Evolutionary conservation across 1,140 invertebrate species (phyloP).

Genomic region (Drosophila hydei): DNA sequence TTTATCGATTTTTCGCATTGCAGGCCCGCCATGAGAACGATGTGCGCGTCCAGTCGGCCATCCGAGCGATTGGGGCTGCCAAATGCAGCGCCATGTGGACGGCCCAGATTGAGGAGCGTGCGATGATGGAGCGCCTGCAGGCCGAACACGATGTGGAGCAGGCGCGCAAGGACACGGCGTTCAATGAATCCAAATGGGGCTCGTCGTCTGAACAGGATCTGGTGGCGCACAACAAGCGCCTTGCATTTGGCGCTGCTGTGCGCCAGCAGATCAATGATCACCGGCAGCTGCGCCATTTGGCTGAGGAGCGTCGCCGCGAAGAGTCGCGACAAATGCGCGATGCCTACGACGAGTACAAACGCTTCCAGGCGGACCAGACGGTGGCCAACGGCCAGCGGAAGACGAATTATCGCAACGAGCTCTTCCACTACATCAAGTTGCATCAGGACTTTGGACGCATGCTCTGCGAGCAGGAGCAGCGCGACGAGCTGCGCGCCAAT

Average conservation of each 20-base stretch:
- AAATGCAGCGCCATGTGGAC: constrained; percentile 74
- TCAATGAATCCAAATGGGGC: constrained; percentile 65
- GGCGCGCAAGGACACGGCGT: constrained; percentile 52
- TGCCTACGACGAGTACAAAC: constrained; percentile 52
- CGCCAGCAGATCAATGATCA: constrained; percentile 65
- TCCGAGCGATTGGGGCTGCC: constrained; percentile 60
- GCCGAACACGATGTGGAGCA: constrained; percentile 37
- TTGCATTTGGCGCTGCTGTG: constrained; percentile 51
- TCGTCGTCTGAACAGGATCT: constrained; percentile 46
- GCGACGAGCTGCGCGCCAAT: constrained; percentile 57
- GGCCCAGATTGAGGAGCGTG: constrained; percentile 61
- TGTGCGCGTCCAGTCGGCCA: constrained; percentile 51
- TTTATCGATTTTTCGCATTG: constrained; percentile 4
- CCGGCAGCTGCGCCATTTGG: constrained; percentile 49
- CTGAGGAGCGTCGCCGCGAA: constrained; percentile 53
- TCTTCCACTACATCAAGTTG: constrained; percentile 51
- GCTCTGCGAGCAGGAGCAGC: constrained; percentile 64
- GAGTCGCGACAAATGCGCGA: constrained; percentile 48
- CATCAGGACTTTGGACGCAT: constrained; percentile 51
- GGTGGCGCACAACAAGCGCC: constrained; percentile 38
- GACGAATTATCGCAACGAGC: constrained; percentile 53
- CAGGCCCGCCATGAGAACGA: constrained; percentile 58
- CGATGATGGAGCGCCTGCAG: constrained; percentile 37
- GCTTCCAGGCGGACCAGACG: constrained; percentile 39
- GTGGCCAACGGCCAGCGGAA: constrained; percentile 24